Percentiles rank a stretch among this genome's conserved stretches.
These are phyloP conservation scores for Phocides pigmalion DNA, from an alignment of 1,140 invertebrate species.

Conservation along the genomic window DNA sequence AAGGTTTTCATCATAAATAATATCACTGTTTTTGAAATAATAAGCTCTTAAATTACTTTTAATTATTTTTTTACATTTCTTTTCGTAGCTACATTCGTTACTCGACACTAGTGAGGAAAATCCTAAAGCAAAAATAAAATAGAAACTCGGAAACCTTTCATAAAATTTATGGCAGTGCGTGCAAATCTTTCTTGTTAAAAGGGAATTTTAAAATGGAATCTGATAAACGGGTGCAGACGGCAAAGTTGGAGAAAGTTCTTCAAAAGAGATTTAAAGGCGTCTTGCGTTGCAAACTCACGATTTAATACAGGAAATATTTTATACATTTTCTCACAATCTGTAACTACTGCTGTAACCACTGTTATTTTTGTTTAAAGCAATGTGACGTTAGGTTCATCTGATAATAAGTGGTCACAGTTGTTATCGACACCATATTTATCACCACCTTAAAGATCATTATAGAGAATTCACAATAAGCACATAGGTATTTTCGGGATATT, in stretches of 20 bases:
- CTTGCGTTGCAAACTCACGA: constrained; percentile 15
- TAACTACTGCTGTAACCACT: too few relatives aligned
- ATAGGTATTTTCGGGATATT: too few relatives aligned
- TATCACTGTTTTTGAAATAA: too few relatives aligned
- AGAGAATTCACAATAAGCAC: too few relatives aligned
- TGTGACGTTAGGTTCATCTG: too few relatives aligned
- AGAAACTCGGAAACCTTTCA: background rate
- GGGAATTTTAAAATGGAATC: constrained; percentile 21
- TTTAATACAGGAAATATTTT: constrained; percentile 14
- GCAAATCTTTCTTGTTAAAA: constrained; percentile 16
- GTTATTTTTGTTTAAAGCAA: background rate
- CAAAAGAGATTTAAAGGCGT: constrained; percentile 16
- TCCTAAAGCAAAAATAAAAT: background rate
- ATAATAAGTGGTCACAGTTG: too few relatives aligned
- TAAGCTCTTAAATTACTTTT: too few relatives aligned
- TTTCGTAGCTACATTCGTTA: too few relatives aligned
- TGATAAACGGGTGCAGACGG: constrained; percentile 17
- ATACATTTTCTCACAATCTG: background rate
- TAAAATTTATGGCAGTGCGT: constrained; percentile 7
- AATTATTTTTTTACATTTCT: too few relatives aligned
- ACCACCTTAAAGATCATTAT: too few relatives aligned
- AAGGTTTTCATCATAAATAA: too few relatives aligned
- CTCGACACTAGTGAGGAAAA: background rate
- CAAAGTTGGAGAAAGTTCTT: constrained; percentile 16
- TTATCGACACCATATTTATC: too few relatives aligned